phyloP scores from a whole-genome alignment of 2,113 vertebrate species.

The Lutjanus erythropterus region DNA sequence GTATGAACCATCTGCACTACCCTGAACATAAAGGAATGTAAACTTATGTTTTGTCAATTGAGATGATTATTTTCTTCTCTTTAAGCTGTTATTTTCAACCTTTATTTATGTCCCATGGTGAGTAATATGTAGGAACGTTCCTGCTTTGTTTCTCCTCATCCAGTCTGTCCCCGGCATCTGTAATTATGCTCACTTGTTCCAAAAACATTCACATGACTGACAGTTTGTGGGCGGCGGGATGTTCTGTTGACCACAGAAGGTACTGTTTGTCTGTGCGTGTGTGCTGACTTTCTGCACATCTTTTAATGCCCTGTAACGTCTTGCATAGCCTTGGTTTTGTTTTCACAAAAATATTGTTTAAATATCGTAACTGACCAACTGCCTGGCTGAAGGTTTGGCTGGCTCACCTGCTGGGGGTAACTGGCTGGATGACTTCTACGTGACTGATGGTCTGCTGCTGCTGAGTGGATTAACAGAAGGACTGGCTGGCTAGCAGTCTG shows the following conservation, averaged over 20 bases:
- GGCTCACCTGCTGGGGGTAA: conserved; percentile 33
- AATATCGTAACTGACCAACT: neutral
- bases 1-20: neutral
- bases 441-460: conserved; percentile 47
- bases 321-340: neutral
- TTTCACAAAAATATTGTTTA: neutral
- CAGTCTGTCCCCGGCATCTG: conserved; percentile 35
- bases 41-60: neutral
- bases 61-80: neutral
- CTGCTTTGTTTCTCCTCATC: conserved; percentile 24
- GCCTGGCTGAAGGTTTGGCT: conserved; percentile 12
- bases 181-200: conserved; percentile 57
- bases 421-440: neutral
- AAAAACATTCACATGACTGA: conserved; percentile 48
- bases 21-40: neutral
- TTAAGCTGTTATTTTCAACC: neutral
- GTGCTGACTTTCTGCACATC: neutral
- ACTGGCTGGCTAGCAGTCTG: conserved; percentile 29
- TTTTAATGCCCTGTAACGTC: neutral
- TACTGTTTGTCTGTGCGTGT: neutral
- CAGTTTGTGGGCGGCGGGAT: conserved; percentile 42
- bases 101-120: neutral
- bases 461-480: conserved; percentile 61
- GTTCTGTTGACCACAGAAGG: conserved; percentile 25
- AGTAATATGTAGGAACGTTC: conserved; percentile 19